Percentiles rank a stretch among this genome's conserved stretches.
Conservation (phyloP, 2,113 vertebrate genomes). For the Boulengerochromis microlepis region DNA sequence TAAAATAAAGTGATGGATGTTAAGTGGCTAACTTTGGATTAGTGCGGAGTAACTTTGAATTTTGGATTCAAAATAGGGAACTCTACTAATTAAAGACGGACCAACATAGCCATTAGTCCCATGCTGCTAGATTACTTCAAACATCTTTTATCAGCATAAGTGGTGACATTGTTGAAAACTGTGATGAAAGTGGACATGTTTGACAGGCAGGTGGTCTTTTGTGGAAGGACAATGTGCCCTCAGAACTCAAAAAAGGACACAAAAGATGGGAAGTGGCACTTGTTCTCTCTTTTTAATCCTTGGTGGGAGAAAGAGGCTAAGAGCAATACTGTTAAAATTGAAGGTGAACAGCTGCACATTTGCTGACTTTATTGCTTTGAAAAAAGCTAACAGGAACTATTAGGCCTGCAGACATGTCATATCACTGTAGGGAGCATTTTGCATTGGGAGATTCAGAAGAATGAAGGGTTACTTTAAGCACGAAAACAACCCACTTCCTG, state of each 20-base stretch:
- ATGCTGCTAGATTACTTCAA: background rate
- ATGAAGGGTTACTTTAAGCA: conserved; percentile 18
- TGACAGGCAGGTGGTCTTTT: background rate
- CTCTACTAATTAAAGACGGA: background rate
- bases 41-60: background rate
- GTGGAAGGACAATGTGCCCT: background rate
- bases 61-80: background rate
- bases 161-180: background rate
- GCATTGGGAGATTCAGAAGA: background rate
- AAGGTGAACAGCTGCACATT: background rate
- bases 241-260: background rate
- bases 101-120: background rate
- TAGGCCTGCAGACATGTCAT: background rate
- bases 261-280: background rate
- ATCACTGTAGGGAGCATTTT: background rate
- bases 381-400: background rate
- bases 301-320: background rate
- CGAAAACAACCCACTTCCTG: conserved; percentile 23
- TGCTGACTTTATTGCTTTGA: background rate
- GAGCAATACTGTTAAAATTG: background rate
- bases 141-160: background rate
- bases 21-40: background rate
- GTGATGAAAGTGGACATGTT: background rate
- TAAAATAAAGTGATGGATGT: background rate
- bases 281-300: background rate